A percentile compares a stretch with the other conserved stretches of the same genome.
These are phyloP conservation scores for Dexiosoma caninum DNA, from an alignment of 2,888 invertebrate species.

Conservation along the genomic window DNA sequence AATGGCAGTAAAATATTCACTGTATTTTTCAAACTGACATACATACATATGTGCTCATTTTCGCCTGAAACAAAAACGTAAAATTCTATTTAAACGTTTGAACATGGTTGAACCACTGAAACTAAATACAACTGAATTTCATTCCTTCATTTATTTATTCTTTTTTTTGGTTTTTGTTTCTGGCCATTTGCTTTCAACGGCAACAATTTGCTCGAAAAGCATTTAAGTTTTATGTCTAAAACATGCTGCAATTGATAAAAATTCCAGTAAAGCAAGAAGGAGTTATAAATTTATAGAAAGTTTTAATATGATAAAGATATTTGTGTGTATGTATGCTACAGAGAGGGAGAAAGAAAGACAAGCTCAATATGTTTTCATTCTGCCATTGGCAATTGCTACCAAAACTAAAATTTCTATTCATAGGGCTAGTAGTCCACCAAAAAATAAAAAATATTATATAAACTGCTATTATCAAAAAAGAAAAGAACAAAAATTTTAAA, in stretches of 20 bases:
- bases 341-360: too few species aligned
- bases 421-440: not conserved
- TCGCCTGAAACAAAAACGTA: not conserved
- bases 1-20: not conserved
- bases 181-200: constrained; percentile 47
- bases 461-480: too few species aligned
- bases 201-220: constrained; percentile 12
- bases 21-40: not conserved
- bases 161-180: constrained; percentile 10
- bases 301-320: not conserved
- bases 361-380: not conserved
- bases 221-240: constrained; percentile 23
- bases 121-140: constrained; percentile 37
- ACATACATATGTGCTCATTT: not conserved
- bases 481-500: too few species aligned
- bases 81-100: not conserved
- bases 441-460: too few species aligned
- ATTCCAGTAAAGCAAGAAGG: not conserved
- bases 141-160: not conserved
- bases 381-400: not conserved
- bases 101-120: constrained; percentile 3
- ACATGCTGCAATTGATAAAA: constrained; percentile 18
- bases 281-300: constrained; percentile 3
- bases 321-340: not conserved
- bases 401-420: not conserved